These are phyloP conservation scores for Isichthys henryi DNA, from an alignment of 2,113 vertebrate genomes.

Conservation along the genomic window DNA sequence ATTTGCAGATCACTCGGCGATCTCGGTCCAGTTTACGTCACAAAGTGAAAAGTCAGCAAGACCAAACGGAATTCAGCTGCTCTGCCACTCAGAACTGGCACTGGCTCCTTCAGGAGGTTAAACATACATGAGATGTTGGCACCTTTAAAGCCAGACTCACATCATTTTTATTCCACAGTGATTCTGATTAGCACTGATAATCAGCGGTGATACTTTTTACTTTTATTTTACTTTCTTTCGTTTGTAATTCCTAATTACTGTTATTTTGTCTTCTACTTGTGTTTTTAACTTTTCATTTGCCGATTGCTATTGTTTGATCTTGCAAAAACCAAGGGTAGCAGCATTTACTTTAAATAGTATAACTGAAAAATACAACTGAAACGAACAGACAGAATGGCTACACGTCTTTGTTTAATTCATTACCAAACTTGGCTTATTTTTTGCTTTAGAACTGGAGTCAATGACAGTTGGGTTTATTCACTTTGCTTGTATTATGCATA, in stretches of 20 bases:
- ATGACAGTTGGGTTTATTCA: background rate
- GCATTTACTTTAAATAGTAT: background rate
- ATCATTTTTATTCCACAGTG: background rate
- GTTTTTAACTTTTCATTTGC: background rate
- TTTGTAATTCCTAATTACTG: background rate
- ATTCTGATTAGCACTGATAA: background rate
- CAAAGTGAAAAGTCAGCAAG: background rate
- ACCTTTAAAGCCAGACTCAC: background rate
- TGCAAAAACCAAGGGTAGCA: background rate
- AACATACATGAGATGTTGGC: background rate
- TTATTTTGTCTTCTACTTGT: background rate
- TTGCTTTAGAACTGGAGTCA: background rate
- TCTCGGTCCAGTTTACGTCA: background rate
- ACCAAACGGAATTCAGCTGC: background rate
- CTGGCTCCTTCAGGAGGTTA: background rate
- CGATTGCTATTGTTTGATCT: background rate
- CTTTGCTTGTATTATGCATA: background rate
- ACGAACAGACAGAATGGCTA: background rate
- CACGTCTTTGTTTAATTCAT: background rate
- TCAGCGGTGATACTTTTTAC: background rate
- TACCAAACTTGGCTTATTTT: background rate
- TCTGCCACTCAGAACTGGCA: background rate
- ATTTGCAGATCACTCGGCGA: background rate
- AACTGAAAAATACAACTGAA: background rate
- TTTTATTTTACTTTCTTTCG: background rate